Percentiles rank a stretch among this genome's conserved stretches.
Conservation (phyloP, 2,113 vertebrate genomes). For the Eudorcas thomsonii region DNA sequence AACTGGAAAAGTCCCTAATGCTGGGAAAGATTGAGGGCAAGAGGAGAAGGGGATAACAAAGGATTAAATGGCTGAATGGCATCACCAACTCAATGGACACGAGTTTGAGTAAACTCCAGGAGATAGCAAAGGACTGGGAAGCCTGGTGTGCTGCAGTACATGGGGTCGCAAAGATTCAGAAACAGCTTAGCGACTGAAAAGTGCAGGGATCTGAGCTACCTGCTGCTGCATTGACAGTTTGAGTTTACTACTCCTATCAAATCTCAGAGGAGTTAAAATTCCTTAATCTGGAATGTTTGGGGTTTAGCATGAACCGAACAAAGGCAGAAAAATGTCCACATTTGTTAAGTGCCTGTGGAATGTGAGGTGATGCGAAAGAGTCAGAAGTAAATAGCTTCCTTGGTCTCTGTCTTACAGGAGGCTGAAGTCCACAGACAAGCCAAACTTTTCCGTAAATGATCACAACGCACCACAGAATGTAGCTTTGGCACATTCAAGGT, state of each 20-base stretch:
- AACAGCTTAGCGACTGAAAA: neutral
- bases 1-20: neutral
- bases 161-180: neutral
- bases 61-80: neutral
- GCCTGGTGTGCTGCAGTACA: neutral
- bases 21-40: neutral
- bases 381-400: neutral
- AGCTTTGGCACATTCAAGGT: neutral
- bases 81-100: neutral
- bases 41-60: neutral
- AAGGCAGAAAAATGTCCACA: neutral
- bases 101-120: neutral
- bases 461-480: neutral
- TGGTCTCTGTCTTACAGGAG: neutral
- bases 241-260: neutral
- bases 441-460: neutral
- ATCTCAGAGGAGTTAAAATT: conserved; percentile 44
- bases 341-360: neutral
- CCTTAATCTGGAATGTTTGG: conserved; percentile 45
- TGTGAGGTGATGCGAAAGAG: neutral
- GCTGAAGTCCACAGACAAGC: neutral
- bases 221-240: neutral
- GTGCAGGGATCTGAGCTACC: conserved; percentile 1
- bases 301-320: conserved; percentile 15
- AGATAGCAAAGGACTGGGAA: neutral